Evolutionary conservation across 2,797 vertebrate genomes (phyloP), one percentile per base, ranked within the genome.

Genomic region (Enteromius treurensis): DNA sequence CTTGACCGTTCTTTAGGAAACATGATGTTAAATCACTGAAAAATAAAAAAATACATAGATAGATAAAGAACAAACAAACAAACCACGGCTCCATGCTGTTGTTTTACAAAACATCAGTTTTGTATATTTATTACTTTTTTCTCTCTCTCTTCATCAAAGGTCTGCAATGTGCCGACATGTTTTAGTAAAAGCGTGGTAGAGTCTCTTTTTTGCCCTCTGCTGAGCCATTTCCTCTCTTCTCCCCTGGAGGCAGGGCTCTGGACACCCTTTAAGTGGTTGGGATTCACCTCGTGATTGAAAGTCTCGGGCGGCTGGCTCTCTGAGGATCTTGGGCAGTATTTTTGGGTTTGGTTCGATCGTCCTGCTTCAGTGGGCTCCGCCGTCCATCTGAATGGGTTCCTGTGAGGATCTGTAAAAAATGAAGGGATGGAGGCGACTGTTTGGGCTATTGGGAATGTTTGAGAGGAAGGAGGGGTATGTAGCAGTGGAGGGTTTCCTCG

Each of bases 271-370:
- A 83, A 88, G 74, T 85, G 84, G 58, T 82, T 75, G 65, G 84
- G 86, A 86, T 86, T 88, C 84, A 84, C 62, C 69, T 86, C 29
- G 58, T 88, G 84, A 86, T 87, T 85, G 70, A 65, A 60, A 40
- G 71, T 88, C 86, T 86, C 84, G 2, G 76, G 86, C 15, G 84
- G 60, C 49, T 51, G 40, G 58, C 70, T 80, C 87, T 82, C 88
- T 78, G 73, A 70, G 67, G 84, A 79, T 74, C 34, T 53, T 75
- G 37, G 78, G 75, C 45, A 73, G 80, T 84, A 77, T 82, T 82
- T 67, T 78, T 62, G 74, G 79, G 84, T 79, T 67, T 0, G 68
- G 69, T 87, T 85, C 64, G 29, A 77, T 84, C 76, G 4, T 74
- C 67, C 69, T 51, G 58, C 76, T 69, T 87, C 58, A 69, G 49